Base-by-base conservation (phyloP, 2,113 vertebrate genomes). In the Chaetodon auriga region DNA sequence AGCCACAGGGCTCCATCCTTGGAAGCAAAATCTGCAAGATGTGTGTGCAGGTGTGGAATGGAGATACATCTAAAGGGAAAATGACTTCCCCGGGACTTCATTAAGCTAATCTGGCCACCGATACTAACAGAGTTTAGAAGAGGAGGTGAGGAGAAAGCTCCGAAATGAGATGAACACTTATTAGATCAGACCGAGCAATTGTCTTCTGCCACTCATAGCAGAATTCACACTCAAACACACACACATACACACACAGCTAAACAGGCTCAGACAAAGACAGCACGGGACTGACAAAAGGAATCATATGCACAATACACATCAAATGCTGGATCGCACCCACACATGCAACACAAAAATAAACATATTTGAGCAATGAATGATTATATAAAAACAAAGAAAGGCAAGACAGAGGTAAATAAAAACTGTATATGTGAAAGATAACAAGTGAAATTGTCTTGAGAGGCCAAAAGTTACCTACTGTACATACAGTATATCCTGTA, bases 91-190 rank as follows among this genome's bases (percentile, higher is more conserved):
- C 81, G 82, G 89, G 95, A 96, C 95, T 95, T 95, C 94, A 95
- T 96, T 95, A 95, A 93, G 93, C 81, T 95, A 95, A 96, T 95
- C 91, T 92, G 86, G 82, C 91, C 88, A 88, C 94, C 95, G 64
- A 95, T 96, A 94, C 95, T 95, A 96, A 96, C 92, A 41, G 77
- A 82, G 92, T 96, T 96, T 94, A 75, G 80, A 86, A 81, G 84
- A 80, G 76, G 89, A 92, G 94, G 92, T 93, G 94, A 92, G 87
- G 91, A 89, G 91, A 91, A 92, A 76, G 81, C 92, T 89, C 92
- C 86, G 90, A 94, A 94, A 95, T 94, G 87, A 95, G 92, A 96
- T 95, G 94, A 95, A 93, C 89, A 80, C 88, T 95, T 95, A 96
- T 96, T 96, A 95, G 93, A 96, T 96, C 94, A 95, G 84, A 91